phyloP scores from a whole-genome alignment of 2,113 vertebrate species.

The Heterochromis multidens region DNA sequence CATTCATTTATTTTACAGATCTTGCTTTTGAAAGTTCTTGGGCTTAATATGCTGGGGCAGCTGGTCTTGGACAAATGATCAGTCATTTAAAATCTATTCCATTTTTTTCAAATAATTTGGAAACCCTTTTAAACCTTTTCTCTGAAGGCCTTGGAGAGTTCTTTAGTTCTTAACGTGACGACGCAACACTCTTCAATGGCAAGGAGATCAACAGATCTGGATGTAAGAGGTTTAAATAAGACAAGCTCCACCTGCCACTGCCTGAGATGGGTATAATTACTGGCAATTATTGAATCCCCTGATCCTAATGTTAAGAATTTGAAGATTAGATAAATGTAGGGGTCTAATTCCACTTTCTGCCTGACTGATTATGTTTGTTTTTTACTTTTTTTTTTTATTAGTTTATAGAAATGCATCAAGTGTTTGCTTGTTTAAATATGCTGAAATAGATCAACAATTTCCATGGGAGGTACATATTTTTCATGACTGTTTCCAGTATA shows the following conservation, averaged over 20 bases:
- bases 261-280: background rate
- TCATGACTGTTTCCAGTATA: background rate
- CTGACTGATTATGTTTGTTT: background rate
- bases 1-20: background rate
- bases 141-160: background rate
- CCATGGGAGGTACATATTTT: background rate
- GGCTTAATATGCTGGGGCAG: background rate
- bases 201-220: background rate
- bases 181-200: background rate
- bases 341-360: no score
- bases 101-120: background rate
- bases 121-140: background rate
- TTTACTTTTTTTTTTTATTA: background rate
- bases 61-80: background rate
- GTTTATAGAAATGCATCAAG: background rate
- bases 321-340: background rate
- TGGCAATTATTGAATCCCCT: no score
- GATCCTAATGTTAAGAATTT: background rate
- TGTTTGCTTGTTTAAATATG: background rate
- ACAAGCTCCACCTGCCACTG: background rate
- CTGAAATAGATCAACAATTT: background rate
- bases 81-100: background rate
- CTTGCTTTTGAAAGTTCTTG: background rate
- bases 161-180: background rate
- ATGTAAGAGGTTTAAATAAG: background rate